Evolutionary conservation across 2,888 invertebrate genomes (phyloP), one percentile per base, ranked within the genome.

Genomic region (Machimus atricapillus): DNA sequence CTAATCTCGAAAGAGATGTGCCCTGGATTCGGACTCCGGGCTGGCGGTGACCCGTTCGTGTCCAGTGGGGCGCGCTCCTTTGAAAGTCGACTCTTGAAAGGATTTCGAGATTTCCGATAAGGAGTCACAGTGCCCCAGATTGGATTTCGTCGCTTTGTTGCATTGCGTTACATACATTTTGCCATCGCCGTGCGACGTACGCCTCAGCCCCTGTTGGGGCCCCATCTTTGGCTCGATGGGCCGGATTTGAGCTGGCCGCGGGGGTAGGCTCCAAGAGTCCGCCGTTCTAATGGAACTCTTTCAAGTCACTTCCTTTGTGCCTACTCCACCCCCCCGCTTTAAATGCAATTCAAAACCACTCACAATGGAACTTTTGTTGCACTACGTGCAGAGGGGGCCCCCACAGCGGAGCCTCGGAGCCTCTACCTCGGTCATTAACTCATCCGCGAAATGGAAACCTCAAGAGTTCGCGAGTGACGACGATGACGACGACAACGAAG

Each of bases 361-460:
- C 46, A 79, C 78, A 78, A 78, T 78, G 23, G 40, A 5, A 43
- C 78, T 78, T 43, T 78, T 43, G 78, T 78, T 43, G 40, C 23
- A 14, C 23, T 58, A 58, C 23, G 58, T 23, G 66, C 66, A 3
- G 8, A 19, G 19, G 8, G 19, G n/a, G 8, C 6, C 9, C 40
- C 40, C 40, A 40, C 40, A 40, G 40, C 2, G 12, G 19, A 19
- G n/a, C 23, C 27, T 12, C 66, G 27, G 19, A 19, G n/a, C 23
- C 27, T 66, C 66, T 66, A 66, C 66, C 27, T 66, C 40, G 78
- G 78, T 78, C 40, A 78, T 78, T 78, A 78, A 78, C 40, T 78
- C 78, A 78, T 78, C 78, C 43, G 78, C 78, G 78, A 78, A 78
- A 78, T 78, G 78, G 46, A 78, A 40, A 78, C 78, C 43, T 37